These are phyloP conservation scores for Cossypha niveicapilla DNA, from an alignment of 2,797 vertebrate species.

Conservation along the genomic window DNA sequence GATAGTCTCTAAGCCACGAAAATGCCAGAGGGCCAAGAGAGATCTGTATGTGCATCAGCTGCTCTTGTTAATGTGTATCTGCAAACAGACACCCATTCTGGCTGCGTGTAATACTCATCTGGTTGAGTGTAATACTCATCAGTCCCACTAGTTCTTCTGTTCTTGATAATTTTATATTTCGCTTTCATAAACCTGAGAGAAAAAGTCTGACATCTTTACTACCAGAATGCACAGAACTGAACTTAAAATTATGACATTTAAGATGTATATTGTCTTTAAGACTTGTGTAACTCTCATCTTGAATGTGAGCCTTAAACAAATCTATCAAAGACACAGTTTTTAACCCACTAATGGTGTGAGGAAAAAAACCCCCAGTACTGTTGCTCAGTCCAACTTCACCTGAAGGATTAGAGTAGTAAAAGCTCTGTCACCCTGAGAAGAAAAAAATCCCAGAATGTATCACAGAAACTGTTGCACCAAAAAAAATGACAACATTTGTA, in stretches of 20 bases:
- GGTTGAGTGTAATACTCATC: not conserved
- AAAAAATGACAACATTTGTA: not conserved
- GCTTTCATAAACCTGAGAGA: not conserved
- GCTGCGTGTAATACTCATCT: not conserved
- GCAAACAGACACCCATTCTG: not conserved
- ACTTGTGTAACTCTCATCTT: not conserved
- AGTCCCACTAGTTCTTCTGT: not conserved
- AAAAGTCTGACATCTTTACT: not conserved
- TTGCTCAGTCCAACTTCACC: not conserved
- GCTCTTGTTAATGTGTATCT: not conserved
- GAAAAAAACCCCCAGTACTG: fast-evolving
- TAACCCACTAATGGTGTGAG: not conserved
- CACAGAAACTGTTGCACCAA: not conserved
- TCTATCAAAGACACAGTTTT: not conserved
- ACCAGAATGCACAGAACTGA: not conserved
- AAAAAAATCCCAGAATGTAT: not conserved
- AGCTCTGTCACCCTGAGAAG: not conserved
- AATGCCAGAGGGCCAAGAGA: not conserved
- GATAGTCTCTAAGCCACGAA: not conserved
- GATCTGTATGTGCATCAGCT: not conserved
- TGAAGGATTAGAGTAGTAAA: not conserved
- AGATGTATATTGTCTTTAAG: not conserved
- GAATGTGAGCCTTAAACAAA: not conserved
- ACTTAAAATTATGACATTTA: not conserved
- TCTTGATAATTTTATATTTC: not conserved